Evolutionary conservation across 64 coral and sea anemone species (phyloP).

Genomic region (Stichodactyla mertensii): DNA sequence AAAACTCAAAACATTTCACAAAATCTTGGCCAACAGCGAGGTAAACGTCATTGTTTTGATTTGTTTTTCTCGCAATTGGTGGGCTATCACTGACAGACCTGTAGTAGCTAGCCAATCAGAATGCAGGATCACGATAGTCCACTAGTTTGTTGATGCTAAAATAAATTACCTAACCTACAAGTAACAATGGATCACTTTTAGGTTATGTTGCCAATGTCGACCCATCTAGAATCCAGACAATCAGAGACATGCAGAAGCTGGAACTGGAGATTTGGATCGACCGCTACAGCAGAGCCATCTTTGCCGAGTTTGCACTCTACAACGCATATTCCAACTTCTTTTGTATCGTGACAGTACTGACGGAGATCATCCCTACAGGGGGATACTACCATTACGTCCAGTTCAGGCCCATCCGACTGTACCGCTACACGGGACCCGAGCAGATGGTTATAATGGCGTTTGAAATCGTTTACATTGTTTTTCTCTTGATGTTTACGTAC

Average conservation of each 20-base stretch:
- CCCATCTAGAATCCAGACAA: constrained; percentile 5
- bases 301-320: constrained; percentile 78
- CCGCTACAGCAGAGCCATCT: constrained; percentile 57
- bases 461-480: constrained; percentile 61
- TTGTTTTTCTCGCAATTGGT: no score
- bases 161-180: not conserved
- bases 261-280: constrained; percentile 59
- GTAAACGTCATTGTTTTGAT: no score
- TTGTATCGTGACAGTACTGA: constrained; percentile 53
- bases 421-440: constrained; percentile 61
- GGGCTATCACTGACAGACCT: no score
- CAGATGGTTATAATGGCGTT: constrained; percentile 53
- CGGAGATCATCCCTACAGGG: constrained; percentile 65
- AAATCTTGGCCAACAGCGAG: no score
- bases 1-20: no score
- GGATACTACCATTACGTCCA: constrained; percentile 60
- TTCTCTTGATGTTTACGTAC: constrained; percentile 40
- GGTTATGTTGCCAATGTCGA: constrained; percentile 61
- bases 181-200: not conserved
- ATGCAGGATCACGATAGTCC: no score
- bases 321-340: constrained; percentile 80
- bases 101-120: no score
- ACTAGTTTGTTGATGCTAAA: no score
- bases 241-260: constrained; percentile 42
- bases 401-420: constrained; percentile 44